Conservation (phyloP, 2,888 invertebrate genomes). For the Rhynchonema sp. region DNA sequence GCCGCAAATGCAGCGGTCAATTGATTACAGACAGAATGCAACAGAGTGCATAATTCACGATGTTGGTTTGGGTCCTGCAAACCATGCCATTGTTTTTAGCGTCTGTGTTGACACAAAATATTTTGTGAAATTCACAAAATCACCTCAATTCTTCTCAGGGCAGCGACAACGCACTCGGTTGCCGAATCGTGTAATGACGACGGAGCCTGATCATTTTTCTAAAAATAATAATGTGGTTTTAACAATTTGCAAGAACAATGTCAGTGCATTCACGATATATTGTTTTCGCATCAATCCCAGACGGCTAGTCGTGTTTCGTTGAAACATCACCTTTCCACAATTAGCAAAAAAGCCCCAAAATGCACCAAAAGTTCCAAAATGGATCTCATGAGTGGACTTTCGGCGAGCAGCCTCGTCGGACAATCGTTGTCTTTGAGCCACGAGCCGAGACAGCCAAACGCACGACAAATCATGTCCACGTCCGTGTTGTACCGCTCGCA, state of each 20-base stretch:
- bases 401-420: slow-evolving; percentile 48
- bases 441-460: slow-evolving; percentile 65
- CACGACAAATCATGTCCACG: slow-evolving; percentile 29
- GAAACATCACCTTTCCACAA: slow-evolving; percentile 33
- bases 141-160: slow-evolving; percentile 58
- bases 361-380: slow-evolving; percentile 34
- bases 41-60: slow-evolving; percentile 50
- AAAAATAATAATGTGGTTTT: too few species aligned
- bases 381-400: slow-evolving; percentile 26
- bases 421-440: slow-evolving; percentile 72
- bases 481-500: neutral
- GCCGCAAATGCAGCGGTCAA: slow-evolving; percentile 68
- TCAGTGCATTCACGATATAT: too few species aligned
- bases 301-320: neutral
- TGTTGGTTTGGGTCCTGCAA: slow-evolving; percentile 36
- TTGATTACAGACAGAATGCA: slow-evolving; percentile 59
- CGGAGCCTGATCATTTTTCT: slow-evolving; percentile 27
- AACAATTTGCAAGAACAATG: too few species aligned
- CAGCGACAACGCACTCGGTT: slow-evolving; percentile 66
- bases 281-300: neutral
- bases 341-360: slow-evolving; percentile 29
- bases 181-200: slow-evolving; percentile 59
- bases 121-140: too few species aligned
- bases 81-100: too few species aligned
- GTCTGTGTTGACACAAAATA: too few species aligned